Base-by-base conservation (phyloP, 2,797 vertebrate species). In the Spinibarbus caldwelli region DNA sequence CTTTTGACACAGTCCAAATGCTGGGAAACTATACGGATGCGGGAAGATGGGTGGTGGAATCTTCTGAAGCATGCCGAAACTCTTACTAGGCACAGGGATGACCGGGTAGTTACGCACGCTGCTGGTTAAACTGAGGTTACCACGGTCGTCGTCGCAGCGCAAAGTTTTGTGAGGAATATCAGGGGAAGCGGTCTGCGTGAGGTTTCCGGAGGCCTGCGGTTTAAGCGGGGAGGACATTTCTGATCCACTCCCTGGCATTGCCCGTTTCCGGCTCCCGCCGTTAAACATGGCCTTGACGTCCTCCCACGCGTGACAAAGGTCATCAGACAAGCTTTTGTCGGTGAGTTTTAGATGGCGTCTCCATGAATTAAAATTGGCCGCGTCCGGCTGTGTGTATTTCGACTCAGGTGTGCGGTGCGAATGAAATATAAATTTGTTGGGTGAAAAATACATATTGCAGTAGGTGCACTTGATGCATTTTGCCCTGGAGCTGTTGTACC, bases 251-350 rank as follows among this genome's bases (percentile, higher is more conserved):
- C 96, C 90, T 2, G 97, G 96, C 91, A 99, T 96, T 87, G 96
- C 97, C 91, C 97, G 94, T 92, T 99, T 99, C 87, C 97, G 95
- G 66, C 94, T 98, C 26, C 98, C 97, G 4, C 97, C 98, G 85
- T 99, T 99, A 92, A 99, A 99, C 98, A 99, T 98, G 92, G 97
- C 98, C 93, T 99, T 99, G 67, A 99, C 98, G 76, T 98, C 98
- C 95, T 99, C 98, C 98, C 98, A 99, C 26, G 97, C 97, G 92
- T 97, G 96, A 86, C 93, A 94, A 83, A 98, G 90, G 31, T 98
- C 97, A 0, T 98, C 97, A 0, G 95, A 90, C 64, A 95, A 88
- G 36, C 90, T 94, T 84, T 96, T 96, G 88, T 97, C 97, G 19
- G 96, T 95, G 85, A 98, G 95, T 84, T 96, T 97, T 88, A 97